Percentiles rank a stretch among this genome's conserved stretches.
These are phyloP conservation scores for Arbacia lixula DNA, from an alignment of 53 echinoderm and acorn worm species.

Conservation along the genomic window DNA sequence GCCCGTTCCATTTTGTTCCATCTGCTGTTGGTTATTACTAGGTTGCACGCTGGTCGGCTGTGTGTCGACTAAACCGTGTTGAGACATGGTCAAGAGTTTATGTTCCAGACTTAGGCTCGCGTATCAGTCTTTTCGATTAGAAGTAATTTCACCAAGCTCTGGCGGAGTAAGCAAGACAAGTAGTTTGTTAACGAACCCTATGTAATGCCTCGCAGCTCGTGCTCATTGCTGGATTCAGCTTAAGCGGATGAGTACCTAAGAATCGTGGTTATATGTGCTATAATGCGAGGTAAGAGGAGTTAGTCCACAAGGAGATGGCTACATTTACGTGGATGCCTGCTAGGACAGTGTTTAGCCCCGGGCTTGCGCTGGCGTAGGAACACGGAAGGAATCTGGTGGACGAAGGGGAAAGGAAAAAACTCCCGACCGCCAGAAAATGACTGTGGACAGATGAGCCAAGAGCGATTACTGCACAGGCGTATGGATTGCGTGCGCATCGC, in stretches of 20 bases:
- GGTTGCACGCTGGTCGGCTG: constrained; percentile 2
- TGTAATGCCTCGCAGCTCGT: too few species aligned
- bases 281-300: constrained; percentile 19
- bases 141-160: too few species aligned
- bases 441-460: constrained; percentile 28
- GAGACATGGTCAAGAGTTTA: constrained; percentile 1
- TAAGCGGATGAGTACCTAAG: too few species aligned
- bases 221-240: too few species aligned
- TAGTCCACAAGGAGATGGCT: neutral
- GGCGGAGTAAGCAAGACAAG: too few species aligned
- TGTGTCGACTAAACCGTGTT: constrained; percentile 43
- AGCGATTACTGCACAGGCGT: constrained; percentile 37
- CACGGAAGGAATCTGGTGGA: constrained; percentile 6
- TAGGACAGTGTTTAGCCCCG: constrained; percentile 38
- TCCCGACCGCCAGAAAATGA: constrained; percentile 34
- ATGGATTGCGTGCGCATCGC: constrained; percentile 37
- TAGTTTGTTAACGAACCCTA: too few species aligned
- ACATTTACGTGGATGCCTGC: constrained; percentile 25
- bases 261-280: too few species aligned
- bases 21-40: constrained; percentile 23
- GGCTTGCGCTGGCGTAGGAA: constrained; percentile 17
- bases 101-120: too few species aligned
- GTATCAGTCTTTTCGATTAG: too few species aligned
- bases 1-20: constrained; percentile 24
- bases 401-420: constrained; percentile 10